Evolutionary conservation across 2,113 vertebrate genomes (phyloP).

Genomic region (Brachyhypopomus occidentalis): DNA sequence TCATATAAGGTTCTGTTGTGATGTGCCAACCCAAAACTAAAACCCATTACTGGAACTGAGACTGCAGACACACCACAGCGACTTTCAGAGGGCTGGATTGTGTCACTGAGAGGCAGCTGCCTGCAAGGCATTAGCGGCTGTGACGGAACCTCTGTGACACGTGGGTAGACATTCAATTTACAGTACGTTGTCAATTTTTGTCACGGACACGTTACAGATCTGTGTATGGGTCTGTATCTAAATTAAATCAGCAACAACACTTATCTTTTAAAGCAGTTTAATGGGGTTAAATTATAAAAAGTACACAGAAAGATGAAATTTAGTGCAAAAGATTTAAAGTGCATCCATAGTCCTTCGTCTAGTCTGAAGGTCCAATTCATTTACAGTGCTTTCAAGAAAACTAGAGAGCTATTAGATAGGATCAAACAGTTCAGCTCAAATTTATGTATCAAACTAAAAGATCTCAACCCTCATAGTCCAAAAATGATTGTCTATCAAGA

Average conservation of each 20-base stretch:
- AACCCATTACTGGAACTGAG: background rate
- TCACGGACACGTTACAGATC: conserved; percentile 3
- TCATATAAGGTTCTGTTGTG: background rate
- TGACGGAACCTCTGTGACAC: conserved; percentile 2
- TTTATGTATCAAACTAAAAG: conserved; percentile 10
- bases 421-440: conserved; percentile 15
- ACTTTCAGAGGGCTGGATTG: background rate
- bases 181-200: conserved; percentile 20
- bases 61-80: background rate
- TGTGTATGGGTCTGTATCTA: conserved; percentile 28
- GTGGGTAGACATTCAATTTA: conserved; percentile 8
- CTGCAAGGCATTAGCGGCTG: background rate
- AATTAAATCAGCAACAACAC: conserved; percentile 44
- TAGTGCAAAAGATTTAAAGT: conserved; percentile 52
- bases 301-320: conserved; percentile 29
- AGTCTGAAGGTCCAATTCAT: conserved; percentile 15
- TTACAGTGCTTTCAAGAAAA: conserved; percentile 28
- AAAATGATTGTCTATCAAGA: conserved; percentile 28
- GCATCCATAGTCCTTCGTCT: conserved; percentile 32
- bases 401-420: conserved; percentile 14
- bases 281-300: conserved; percentile 42
- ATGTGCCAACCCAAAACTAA: background rate
- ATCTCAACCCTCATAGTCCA: conserved; percentile 2
- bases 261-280: conserved; percentile 42
- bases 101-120: background rate